phyloP scores from a whole-genome alignment of 2,888 invertebrate species.

The Heliconius hortense region DNA sequence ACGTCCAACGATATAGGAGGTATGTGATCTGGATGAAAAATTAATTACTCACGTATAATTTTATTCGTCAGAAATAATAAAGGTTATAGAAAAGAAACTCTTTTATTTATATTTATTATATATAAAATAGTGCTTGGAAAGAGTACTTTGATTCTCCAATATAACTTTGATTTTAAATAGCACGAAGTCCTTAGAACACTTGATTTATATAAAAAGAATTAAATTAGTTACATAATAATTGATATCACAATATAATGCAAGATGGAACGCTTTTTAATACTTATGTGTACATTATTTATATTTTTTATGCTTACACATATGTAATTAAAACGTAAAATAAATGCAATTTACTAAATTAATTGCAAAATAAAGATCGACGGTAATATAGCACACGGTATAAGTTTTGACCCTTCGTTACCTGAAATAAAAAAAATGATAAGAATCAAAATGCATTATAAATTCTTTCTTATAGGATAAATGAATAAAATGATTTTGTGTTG shows the following conservation, averaged over 20 bases:
- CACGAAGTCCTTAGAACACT: no score
- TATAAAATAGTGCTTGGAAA: not conserved
- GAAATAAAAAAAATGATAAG: constrained; percentile 30
- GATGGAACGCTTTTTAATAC: constrained; percentile 20
- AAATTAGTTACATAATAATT: constrained; percentile 7
- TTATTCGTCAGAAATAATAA: no score
- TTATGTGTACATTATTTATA: not conserved
- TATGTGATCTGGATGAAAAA: no score
- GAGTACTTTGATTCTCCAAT: not conserved
- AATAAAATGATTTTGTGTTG: no score
- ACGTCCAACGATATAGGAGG: no score
- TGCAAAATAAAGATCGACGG: constrained; percentile 29
- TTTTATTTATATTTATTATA: no score
- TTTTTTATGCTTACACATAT: not conserved
- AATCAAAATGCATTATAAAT: not conserved
- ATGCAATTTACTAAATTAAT: constrained; percentile 25
- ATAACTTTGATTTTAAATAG: not conserved
- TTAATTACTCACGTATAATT: no score
- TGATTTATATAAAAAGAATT: no score
- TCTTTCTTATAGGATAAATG: no score
- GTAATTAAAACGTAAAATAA: not conserved
- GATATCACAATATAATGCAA: constrained; percentile 20
- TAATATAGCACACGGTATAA: constrained; percentile 26
- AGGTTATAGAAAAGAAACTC: no score
- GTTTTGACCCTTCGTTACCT: constrained; percentile 33